phyloP scores from a whole-genome alignment of 2,113 vertebrate species.

The Serilophus lunatus region DNA sequence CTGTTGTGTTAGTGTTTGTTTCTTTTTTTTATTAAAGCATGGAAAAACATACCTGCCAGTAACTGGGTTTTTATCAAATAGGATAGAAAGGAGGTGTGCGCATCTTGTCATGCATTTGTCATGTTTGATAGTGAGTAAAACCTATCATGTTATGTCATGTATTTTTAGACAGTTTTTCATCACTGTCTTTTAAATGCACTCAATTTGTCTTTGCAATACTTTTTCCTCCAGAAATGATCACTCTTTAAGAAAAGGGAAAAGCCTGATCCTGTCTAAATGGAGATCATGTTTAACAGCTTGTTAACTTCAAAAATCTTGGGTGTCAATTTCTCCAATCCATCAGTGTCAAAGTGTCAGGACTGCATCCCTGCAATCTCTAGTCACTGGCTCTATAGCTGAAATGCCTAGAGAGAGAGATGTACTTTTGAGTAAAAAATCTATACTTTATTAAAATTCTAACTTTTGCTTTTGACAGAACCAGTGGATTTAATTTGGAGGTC shows the following conservation, averaged over 20 bases:
- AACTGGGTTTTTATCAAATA: background rate
- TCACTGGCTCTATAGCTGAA: background rate
- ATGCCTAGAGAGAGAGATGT: background rate
- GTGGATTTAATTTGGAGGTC: background rate
- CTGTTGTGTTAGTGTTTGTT: too few relatives aligned
- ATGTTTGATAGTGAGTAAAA: background rate
- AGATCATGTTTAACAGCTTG: background rate
- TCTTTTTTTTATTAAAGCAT: background rate
- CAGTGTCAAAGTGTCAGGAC: background rate
- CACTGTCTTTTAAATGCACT: background rate
- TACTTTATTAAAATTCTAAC: background rate
- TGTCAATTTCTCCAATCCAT: background rate
- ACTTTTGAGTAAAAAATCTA: background rate
- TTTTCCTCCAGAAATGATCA: background rate
- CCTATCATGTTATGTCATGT: background rate
- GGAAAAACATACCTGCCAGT: background rate
- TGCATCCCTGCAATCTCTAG: background rate
- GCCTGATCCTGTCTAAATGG: background rate
- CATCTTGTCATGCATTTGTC: background rate
- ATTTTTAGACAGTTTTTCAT: background rate
- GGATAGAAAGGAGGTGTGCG: background rate
- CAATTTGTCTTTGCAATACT: background rate
- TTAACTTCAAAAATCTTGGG: background rate
- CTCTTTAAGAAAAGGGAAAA: background rate
- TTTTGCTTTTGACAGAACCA: background rate